Base-by-base conservation (phyloP, 1,140 invertebrate species). In the Homarus americanus region DNA sequence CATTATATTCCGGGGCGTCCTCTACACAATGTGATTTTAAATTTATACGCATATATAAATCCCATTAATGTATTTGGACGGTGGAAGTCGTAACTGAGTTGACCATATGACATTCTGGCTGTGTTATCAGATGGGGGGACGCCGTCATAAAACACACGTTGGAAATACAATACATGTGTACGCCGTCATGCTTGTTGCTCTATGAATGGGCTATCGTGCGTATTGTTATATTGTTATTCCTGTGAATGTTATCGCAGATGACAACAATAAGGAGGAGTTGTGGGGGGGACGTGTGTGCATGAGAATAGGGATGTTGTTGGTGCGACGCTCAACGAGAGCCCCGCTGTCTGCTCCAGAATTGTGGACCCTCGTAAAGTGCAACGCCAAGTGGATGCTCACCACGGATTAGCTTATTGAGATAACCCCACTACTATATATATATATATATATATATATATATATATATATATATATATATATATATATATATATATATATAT, bases 41-140 rank as follows among this genome's bases (percentile, higher is more conserved):
- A 86, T 86, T 86, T 86, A 86, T 86, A 76, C 72, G 41, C 41
- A 76, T 86, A 86, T 86, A 86, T 86, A 86, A 86, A 86, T 86
- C 83, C 83, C 83, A 86, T 86, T 86, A 86, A 76, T 86, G 76
- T 86, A 53, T 86, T 73, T 86, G 69, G 41, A 86, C 20, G 32
- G 83, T 38, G 32, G 28, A 17, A 38, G 24, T 10, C 63, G 32
- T 69, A 58, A n/a, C 15, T 58, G 53, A 58, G 53, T 28, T 80
- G 53, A 80, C 78, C 79, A 63, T 82, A 82, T 63, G 53, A 53
- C 49, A 82, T 24, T 53, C 36, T n/a, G 28, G 44, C 9, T 82
- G 17, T 82, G 49, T 36, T 58, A 82, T 82, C 79, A 63, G 79
- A 63, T 58, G 79, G 38, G 79, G 41, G 36, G 79, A 82, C 79